Conservation (phyloP, 2,797 vertebrate genomes). For the Molossus alvarezi region DNA sequence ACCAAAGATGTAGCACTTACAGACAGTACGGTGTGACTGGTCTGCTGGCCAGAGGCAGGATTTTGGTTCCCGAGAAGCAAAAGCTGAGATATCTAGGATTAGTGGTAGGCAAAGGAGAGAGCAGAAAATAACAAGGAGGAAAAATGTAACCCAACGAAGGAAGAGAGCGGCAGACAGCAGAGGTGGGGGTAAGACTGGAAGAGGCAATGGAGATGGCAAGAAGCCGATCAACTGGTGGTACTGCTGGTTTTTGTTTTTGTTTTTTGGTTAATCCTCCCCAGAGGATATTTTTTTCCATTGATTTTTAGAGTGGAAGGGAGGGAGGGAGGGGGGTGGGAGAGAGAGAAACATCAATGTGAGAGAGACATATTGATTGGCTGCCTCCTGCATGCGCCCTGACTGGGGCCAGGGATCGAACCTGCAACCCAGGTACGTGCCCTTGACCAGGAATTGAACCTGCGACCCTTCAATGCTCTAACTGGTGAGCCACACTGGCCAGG, state of each 20-base stretch:
- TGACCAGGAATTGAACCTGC: too few relatives aligned
- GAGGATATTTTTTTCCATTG: too few relatives aligned
- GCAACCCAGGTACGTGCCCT: too few relatives aligned
- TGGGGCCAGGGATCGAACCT: too few relatives aligned
- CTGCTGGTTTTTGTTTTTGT: background rate
- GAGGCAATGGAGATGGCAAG: slow-evolving; percentile 34
- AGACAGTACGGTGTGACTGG: background rate
- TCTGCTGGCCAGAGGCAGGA: slow-evolving; percentile 53
- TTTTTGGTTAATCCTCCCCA: too few relatives aligned
- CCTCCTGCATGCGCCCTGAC: too few relatives aligned
- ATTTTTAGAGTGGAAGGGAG: too few relatives aligned
- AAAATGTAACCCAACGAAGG: slow-evolving; percentile 39
- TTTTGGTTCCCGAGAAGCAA: slow-evolving; percentile 23
- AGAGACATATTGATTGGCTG: too few relatives aligned
- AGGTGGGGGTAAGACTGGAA: slow-evolving; percentile 70
- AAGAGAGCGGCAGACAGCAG: slow-evolving; percentile 74
- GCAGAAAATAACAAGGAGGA: slow-evolving; percentile 15
- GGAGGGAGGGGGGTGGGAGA: too few relatives aligned
- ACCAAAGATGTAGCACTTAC: background rate
- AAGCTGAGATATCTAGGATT: slow-evolving; percentile 41
- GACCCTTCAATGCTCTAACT: too few relatives aligned
- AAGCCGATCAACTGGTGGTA: background rate
- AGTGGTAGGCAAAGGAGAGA: slow-evolving; percentile 74
- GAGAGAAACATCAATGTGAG: too few relatives aligned
- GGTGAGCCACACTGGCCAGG: too few relatives aligned